These are phyloP conservation scores for Argentina silus DNA, from an alignment of 2,797 vertebrate genomes.

Conservation along the genomic window DNA sequence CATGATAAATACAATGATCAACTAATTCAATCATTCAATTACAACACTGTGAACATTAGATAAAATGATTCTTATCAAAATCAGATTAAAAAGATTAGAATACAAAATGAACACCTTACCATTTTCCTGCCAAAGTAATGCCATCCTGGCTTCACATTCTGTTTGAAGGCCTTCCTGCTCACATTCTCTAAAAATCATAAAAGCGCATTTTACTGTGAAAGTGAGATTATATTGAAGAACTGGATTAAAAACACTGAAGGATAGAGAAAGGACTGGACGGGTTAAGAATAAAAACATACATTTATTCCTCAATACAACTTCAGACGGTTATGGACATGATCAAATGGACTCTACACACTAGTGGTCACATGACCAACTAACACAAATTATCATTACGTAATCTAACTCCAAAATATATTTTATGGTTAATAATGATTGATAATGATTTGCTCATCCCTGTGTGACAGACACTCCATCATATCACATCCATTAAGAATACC, in stretches of 20 bases:
- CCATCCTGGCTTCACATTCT: conserved; percentile 90
- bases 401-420: neutral
- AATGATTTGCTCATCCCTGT: too few relatives aligned
- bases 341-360: neutral
- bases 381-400: neutral
- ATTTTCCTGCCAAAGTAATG: conserved; percentile 96
- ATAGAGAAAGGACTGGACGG: too few relatives aligned
- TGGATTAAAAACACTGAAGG: too few relatives aligned
- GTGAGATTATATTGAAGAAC: neutral
- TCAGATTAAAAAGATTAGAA: neutral
- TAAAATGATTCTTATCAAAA: neutral
- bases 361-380: neutral
- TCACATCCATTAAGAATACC: too few relatives aligned
- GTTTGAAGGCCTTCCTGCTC: conserved; percentile 86
- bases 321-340: neutral
- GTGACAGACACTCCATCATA: too few relatives aligned
- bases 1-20: neutral
- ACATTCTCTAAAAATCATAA: conserved; percentile 78
- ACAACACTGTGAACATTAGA: neutral
- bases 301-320: too few relatives aligned
- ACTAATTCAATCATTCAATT: neutral
- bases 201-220: neutral
- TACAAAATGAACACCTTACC: conserved; percentile 72
- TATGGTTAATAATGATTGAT: neutral
- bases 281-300: too few relatives aligned